Evolutionary conservation across 2,888 invertebrate genomes (phyloP).

Genomic region (Sarcophaga rosellei): DNA sequence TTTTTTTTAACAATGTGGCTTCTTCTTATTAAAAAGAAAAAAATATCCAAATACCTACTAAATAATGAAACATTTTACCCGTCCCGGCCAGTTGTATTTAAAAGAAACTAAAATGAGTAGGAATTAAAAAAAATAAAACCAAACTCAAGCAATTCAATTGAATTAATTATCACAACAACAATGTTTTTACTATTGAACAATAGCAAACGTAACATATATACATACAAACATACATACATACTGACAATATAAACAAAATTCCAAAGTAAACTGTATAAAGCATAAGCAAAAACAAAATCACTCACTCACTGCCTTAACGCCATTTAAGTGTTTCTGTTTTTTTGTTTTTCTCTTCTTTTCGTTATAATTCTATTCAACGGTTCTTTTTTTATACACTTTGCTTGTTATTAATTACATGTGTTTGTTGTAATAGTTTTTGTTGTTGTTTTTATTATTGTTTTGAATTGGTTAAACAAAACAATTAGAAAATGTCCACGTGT

Average conservation of each 20-base stretch:
- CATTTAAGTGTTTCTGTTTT: slow-evolving; percentile 32
- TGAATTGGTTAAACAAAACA: slow-evolving; percentile 13
- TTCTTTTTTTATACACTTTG: slow-evolving; percentile 35
- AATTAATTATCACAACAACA: slow-evolving; percentile 26
- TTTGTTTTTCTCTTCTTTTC: slow-evolving; percentile 1
- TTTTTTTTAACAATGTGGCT: not conserved
- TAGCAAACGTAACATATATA: slow-evolving; percentile 4
- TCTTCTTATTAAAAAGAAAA: too few relatives aligned
- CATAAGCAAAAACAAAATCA: slow-evolving; percentile 8
- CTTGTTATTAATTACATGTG: slow-evolving; percentile 49
- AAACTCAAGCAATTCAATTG: slow-evolving; percentile 20
- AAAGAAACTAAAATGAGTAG: too few relatives aligned
- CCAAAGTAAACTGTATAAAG: slow-evolving; percentile 3
- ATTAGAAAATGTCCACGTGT: slow-evolving; percentile 40
- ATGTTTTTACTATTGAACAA: not conserved
- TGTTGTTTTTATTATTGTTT: not conserved
- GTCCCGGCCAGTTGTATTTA: too few relatives aligned
- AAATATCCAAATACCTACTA: too few relatives aligned
- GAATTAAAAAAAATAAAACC: not conserved
- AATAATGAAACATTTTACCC: too few relatives aligned
- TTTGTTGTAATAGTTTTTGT: not conserved
- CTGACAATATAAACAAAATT: not conserved
- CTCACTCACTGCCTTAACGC: slow-evolving; percentile 33
- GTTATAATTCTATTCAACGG: slow-evolving; percentile 42
- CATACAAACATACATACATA: too few relatives aligned